Conservation (phyloP, 2,888 invertebrate species). For the Herminia tarsipennalis region DNA sequence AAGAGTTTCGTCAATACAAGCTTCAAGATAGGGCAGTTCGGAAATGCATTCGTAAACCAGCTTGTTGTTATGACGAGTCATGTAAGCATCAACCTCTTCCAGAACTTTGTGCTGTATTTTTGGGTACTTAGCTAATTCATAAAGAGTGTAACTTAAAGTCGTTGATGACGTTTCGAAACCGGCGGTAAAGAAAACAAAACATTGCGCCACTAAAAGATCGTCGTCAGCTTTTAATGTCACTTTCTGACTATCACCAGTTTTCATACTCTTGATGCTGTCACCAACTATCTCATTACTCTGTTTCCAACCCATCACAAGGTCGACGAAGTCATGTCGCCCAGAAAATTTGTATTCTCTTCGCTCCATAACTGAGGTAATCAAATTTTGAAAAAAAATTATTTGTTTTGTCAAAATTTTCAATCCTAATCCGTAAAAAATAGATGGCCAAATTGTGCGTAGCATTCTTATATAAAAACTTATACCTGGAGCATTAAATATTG, state of each 20-base stretch:
- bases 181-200: slow-evolving; percentile 73
- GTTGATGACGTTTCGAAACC: slow-evolving; percentile 62
- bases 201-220: slow-evolving; percentile 77
- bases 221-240: slow-evolving; percentile 54
- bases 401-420: slow-evolving; percentile 39
- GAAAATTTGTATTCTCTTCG: slow-evolving; percentile 44
- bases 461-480: slow-evolving; percentile 29
- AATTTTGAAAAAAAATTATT: slow-evolving; percentile 46
- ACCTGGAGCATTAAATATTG: slow-evolving; percentile 34
- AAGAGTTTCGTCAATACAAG: slow-evolving; percentile 53
- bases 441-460: slow-evolving; percentile 50
- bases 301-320: slow-evolving; percentile 53
- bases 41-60: slow-evolving; percentile 53
- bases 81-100: slow-evolving; percentile 55
- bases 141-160: slow-evolving; percentile 50
- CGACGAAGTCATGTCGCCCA: slow-evolving; percentile 56
- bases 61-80: slow-evolving; percentile 39
- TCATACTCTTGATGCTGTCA: slow-evolving; percentile 49
- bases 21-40: slow-evolving; percentile 55
- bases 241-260: slow-evolving; percentile 35
- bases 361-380: slow-evolving; percentile 48
- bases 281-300: slow-evolving; percentile 47
- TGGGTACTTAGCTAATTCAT: slow-evolving; percentile 55
- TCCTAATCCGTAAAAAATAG: slow-evolving; percentile 49
- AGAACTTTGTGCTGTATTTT: slow-evolving; percentile 46